These are phyloP conservation scores for Arbacia lixula DNA, from an alignment of 53 echinoderm and acorn worm species.

Conservation along the genomic window DNA sequence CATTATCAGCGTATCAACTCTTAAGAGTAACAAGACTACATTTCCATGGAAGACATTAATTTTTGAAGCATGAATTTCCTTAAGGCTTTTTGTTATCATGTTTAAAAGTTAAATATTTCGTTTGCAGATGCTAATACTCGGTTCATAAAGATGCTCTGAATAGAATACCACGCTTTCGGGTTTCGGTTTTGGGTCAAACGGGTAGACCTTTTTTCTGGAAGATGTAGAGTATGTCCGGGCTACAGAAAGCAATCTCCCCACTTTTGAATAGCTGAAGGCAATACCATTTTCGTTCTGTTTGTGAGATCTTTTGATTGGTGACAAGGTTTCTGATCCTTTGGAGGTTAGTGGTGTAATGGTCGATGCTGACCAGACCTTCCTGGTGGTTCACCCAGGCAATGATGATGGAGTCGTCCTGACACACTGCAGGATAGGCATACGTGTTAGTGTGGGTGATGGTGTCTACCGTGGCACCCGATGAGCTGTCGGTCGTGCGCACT, in stretches of 20 bases:
- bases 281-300: not conserved
- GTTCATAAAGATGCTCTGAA: no score
- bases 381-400: conserved; percentile 32
- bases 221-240: conserved; percentile 9
- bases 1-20: no score
- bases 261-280: conserved; percentile 5
- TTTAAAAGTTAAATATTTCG: no score
- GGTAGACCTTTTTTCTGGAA: no score
- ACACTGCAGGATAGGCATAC: not conserved
- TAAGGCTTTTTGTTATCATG: no score
- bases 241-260: conserved; percentile 40
- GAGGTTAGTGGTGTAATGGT: conserved; percentile 7
- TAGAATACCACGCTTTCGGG: no score
- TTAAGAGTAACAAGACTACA: no score
- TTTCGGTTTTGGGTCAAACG: no score
- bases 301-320: not conserved
- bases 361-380: conserved; percentile 7
- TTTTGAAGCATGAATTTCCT: no score
- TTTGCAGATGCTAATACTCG: no score
- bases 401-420: conserved; percentile 16
- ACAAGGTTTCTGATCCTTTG: not conserved
- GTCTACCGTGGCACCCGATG: not conserved
- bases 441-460: not conserved
- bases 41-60: no score
- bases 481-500: not conserved